phyloP scores from a whole-genome alignment of 2,113 vertebrate species.

The Anolis carolinensis region DNA sequence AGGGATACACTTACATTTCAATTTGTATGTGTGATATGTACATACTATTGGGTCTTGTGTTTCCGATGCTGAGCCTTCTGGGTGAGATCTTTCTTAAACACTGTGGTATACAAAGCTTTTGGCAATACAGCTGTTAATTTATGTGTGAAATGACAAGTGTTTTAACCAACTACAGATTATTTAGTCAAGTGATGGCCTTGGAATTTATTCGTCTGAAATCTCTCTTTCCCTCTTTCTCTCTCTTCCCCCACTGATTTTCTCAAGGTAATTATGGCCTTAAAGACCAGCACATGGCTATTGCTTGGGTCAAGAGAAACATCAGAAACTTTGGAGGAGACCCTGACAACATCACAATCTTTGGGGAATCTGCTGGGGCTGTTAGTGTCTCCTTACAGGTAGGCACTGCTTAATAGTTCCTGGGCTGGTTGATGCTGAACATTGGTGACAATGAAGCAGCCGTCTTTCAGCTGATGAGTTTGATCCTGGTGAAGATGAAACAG shows the following conservation, averaged over 20 bases:
- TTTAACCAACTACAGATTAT: not conserved
- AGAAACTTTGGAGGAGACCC: conserved; percentile 89
- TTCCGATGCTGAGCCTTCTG: not conserved
- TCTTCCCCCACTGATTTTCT: not conserved
- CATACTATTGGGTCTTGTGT: too few relatives aligned
- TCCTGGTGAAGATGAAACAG: not conserved
- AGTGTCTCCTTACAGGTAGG: conserved; percentile 90
- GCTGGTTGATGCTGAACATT: not conserved
- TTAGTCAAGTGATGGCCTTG: not conserved
- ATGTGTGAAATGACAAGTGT: not conserved
- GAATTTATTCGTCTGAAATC: not conserved
- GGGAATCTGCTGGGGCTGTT: conserved; percentile 88
- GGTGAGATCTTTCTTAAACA: conserved; percentile 57
- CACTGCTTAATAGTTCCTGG: not conserved
- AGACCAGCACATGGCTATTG: conserved; percentile 94
- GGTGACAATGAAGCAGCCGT: not conserved
- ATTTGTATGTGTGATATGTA: too few relatives aligned
- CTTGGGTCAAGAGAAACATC: conserved; percentile 96
- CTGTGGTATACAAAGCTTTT: too few relatives aligned
- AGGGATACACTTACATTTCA: too few relatives aligned
- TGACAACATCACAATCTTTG: conserved; percentile 90
- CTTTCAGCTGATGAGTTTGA: accelerated
- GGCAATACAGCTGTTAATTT: not conserved
- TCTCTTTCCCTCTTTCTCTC: too few relatives aligned
- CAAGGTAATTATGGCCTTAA: conserved; percentile 92